These are phyloP conservation scores for Corvus cornix DNA, from an alignment of 2,113 vertebrate species.

Conservation along the genomic window DNA sequence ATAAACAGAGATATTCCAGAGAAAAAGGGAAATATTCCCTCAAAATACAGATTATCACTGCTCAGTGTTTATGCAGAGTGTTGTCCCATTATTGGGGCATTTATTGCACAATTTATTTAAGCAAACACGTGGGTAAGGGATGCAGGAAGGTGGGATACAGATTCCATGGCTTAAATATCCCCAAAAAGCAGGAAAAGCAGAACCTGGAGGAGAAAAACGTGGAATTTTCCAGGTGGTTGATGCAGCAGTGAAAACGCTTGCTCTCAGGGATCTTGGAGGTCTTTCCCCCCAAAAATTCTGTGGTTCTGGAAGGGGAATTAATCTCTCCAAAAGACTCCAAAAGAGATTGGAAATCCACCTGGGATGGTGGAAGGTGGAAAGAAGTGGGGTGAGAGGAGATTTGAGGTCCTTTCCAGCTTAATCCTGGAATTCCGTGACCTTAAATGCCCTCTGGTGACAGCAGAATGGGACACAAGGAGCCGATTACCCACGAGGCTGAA, in stretches of 20 bases:
- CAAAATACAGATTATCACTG: background rate
- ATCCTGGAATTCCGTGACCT: background rate
- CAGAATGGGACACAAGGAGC: background rate
- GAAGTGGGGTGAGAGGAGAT: background rate
- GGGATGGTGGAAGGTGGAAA: background rate
- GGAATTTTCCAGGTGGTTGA: background rate
- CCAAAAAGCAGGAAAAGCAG: background rate
- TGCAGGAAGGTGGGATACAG: rapidly evolving
- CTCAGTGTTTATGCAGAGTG: too few relatives aligned
- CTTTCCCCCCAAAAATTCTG: background rate
- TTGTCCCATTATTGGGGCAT: background rate
- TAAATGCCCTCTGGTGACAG: too few relatives aligned
- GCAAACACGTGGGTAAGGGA: background rate
- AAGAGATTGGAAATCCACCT: background rate
- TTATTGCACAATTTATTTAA: background rate
- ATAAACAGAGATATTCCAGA: background rate
- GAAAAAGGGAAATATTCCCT: background rate
- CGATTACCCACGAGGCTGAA: background rate
- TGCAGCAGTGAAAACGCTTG: background rate
- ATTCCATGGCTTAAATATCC: background rate
- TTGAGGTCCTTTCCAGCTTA: background rate
- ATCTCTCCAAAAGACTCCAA: background rate
- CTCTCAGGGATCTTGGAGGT: background rate
- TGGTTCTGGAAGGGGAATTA: background rate
- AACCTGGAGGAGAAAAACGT: rapidly evolving